phyloP scores from a whole-genome alignment of 2,797 vertebrate genomes.

The Galaxias olidus region DNA sequence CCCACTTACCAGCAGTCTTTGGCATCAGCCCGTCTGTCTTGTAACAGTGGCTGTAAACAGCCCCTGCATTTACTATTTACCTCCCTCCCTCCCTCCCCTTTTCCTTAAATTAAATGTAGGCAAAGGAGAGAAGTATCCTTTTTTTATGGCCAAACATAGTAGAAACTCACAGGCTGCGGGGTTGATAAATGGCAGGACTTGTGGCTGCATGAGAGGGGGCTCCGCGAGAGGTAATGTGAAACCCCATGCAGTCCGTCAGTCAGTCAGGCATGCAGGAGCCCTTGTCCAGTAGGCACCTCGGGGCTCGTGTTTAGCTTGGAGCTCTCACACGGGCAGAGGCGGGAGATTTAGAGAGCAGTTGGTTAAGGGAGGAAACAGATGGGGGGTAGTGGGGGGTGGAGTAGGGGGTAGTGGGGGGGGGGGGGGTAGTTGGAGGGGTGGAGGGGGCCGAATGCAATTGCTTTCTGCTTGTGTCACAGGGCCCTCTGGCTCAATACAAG shows the following conservation, averaged over 20 bases:
- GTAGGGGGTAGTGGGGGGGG: slow-evolving; percentile 42
- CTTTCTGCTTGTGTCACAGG: slow-evolving; percentile 62
- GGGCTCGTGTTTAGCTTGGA: slow-evolving; percentile 61
- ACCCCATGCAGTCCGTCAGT: slow-evolving; percentile 44
- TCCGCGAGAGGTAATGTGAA: slow-evolving; percentile 60
- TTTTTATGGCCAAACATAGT: too few species aligned
- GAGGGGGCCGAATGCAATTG: slow-evolving; percentile 72
- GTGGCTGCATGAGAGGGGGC: slow-evolving; percentile 41
- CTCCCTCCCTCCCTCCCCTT: neutral
- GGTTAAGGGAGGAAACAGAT: slow-evolving; percentile 51
- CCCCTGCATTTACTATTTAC: slow-evolving; percentile 25
- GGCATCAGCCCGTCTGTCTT: too few species aligned
- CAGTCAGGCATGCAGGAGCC: slow-evolving; percentile 62
- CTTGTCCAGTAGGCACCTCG: slow-evolving; percentile 61
- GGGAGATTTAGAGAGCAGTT: slow-evolving; percentile 58
- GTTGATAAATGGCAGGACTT: slow-evolving; percentile 37
- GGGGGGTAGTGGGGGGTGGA: slow-evolving; percentile 51
- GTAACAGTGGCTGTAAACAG: slow-evolving; percentile 50
- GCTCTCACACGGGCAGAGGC: slow-evolving; percentile 34
- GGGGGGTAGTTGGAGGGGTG: slow-evolving; percentile 21
- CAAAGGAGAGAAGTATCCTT: too few species aligned
- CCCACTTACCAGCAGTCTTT: too few species aligned
- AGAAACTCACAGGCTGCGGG: too few species aligned
- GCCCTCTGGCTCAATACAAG: slow-evolving; percentile 72
- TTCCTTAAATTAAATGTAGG: too few species aligned